Evolutionary conservation across 2,113 vertebrate genomes (phyloP).

Genomic region (Cheirogaleus medius): DNA sequence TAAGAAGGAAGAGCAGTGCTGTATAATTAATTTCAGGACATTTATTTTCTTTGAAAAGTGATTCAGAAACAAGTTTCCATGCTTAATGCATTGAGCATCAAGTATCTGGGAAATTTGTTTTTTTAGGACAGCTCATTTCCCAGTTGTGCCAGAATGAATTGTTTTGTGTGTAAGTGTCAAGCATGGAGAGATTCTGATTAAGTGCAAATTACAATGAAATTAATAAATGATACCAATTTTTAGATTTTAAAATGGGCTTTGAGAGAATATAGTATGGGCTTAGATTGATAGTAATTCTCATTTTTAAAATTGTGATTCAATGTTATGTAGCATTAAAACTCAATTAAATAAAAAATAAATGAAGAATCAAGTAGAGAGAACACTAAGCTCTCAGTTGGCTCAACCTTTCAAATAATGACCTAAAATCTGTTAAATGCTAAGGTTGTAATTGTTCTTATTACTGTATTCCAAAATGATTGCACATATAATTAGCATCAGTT

Average conservation of each 20-base stretch:
- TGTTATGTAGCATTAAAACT: slow-evolving; percentile 61
- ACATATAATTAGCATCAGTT: slow-evolving; percentile 80
- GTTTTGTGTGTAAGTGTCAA: background rate
- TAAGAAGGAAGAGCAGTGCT: background rate
- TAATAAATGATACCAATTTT: slow-evolving; percentile 59
- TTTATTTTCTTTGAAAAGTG: background rate
- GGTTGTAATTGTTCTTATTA: slow-evolving; percentile 55
- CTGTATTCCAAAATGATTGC: slow-evolving; percentile 78
- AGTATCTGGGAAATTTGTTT: background rate
- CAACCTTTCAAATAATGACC: slow-evolving; percentile 61
- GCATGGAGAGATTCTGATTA: slow-evolving; percentile 43
- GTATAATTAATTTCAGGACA: background rate
- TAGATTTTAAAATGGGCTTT: slow-evolving; percentile 50
- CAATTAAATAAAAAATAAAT: slow-evolving; percentile 66
- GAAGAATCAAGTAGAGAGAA: slow-evolving; percentile 35
- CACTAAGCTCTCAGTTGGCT: slow-evolving; percentile 22
- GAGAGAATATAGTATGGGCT: slow-evolving; percentile 26
- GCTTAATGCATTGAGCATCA: background rate
- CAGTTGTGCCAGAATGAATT: background rate
- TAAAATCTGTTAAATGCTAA: slow-evolving; percentile 19
- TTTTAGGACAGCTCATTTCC: background rate
- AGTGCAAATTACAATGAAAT: slow-evolving; percentile 53
- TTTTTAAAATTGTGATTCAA: slow-evolving; percentile 52
- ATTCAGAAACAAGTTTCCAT: background rate
- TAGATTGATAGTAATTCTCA: slow-evolving; percentile 59